Evolutionary conservation across 2,113 vertebrate genomes (phyloP).

Genomic region (Gavialis gangeticus): DNA sequence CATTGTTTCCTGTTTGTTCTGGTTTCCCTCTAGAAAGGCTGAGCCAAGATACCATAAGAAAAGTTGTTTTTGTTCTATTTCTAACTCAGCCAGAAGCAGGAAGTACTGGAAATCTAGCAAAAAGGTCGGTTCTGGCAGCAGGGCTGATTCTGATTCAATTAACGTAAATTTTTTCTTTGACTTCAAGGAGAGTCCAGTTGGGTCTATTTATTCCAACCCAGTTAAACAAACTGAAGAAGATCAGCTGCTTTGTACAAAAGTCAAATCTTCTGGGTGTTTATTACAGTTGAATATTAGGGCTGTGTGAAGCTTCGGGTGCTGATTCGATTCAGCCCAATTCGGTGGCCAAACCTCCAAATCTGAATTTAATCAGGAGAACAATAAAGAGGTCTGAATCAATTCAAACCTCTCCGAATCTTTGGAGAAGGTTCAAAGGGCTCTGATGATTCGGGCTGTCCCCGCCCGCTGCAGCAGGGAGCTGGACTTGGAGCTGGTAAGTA

Average conservation of each 20-base stretch:
- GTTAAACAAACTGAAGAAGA: conserved; percentile 37
- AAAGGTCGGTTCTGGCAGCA: conserved; percentile 56
- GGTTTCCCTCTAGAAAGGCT: conserved; percentile 49
- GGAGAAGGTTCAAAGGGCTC: too few relatives aligned
- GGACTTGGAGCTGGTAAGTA: too few relatives aligned
- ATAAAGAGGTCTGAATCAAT: too few relatives aligned
- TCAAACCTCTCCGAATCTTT: too few relatives aligned
- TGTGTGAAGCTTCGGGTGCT: too few relatives aligned
- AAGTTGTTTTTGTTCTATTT: conserved; percentile 68
- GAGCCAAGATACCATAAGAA: conserved; percentile 58
- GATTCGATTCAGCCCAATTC: too few relatives aligned
- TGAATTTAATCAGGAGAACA: too few relatives aligned
- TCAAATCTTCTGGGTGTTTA: background rate
- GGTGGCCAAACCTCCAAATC: too few relatives aligned
- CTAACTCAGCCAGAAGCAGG: conserved; percentile 53
- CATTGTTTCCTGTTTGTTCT: conserved; percentile 62
- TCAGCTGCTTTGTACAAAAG: background rate
- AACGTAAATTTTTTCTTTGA: conserved; percentile 56
- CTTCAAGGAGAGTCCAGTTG: conserved; percentile 1
- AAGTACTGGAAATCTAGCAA: conserved; percentile 67
- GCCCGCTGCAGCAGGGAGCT: too few relatives aligned
- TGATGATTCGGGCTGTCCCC: too few relatives aligned
- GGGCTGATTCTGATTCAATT: conserved; percentile 41
- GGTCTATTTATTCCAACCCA: conserved; percentile 2
- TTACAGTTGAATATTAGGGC: too few relatives aligned